Percentiles rank a stretch among this genome's conserved stretches.
phyloP scores from a whole-genome alignment of 2,888 invertebrate species.

The Drosophila paramelanica region DNA sequence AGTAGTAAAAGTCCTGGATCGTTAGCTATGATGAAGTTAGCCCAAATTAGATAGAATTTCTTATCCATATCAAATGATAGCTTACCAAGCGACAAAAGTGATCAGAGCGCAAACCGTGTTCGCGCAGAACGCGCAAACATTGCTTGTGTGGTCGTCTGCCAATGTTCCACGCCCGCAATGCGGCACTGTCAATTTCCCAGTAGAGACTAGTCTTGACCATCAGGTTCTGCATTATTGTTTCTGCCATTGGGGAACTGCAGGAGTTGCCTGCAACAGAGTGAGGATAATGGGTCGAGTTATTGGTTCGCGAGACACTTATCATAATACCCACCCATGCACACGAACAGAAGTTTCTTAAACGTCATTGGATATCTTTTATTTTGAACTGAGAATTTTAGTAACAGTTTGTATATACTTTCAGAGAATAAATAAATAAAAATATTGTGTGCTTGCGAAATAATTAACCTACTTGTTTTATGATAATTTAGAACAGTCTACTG shows the following conservation, averaged over 20 bases:
- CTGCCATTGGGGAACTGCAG: constrained; percentile 97
- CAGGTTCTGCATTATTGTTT: constrained; percentile 90
- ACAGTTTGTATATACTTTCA: not conserved
- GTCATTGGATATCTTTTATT: constrained; percentile 45
- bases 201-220: constrained; percentile 83
- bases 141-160: constrained; percentile 91
- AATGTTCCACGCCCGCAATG: constrained; percentile 92
- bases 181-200: constrained; percentile 96
- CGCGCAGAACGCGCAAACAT: constrained; percentile 86
- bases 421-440: not conserved
- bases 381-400: constrained; percentile 35
- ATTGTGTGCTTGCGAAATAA: not conserved
- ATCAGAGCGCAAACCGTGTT: constrained; percentile 87
- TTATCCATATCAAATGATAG: not conserved
- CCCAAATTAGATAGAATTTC: not conserved
- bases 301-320: too few species aligned
- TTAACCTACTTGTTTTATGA: not conserved
- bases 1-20: constrained; percentile 90
- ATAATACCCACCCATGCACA: constrained; percentile 64
- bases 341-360: constrained; percentile 59
- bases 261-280: constrained; percentile 91
- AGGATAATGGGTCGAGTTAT: too few species aligned
- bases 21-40: constrained; percentile 86
- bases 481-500: constrained; percentile 31
- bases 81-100: constrained; percentile 88